Evolutionary conservation across 1,140 invertebrate species (phyloP).

Genomic region (Diabrotica undecimpunctata): DNA sequence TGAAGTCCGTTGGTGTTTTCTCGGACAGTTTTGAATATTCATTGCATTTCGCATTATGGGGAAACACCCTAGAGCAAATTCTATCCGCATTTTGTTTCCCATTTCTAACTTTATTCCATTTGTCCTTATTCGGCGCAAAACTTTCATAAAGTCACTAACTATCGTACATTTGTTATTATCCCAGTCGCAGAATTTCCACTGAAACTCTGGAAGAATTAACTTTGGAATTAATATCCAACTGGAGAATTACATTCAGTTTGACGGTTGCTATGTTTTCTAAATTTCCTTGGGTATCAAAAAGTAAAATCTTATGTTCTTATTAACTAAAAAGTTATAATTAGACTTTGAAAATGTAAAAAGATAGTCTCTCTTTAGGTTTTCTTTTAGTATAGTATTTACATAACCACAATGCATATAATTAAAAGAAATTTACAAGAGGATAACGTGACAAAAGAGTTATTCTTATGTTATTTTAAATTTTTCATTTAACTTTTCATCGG

Average conservation of each 20-base stretch:
- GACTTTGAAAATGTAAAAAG: too few species aligned
- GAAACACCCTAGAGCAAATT: neutral
- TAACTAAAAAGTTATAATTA: too few species aligned
- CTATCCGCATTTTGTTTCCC: neutral
- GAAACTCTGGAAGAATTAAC: neutral
- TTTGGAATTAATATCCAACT: neutral
- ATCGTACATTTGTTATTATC: neutral
- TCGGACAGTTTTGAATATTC: neutral
- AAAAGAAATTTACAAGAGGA: too few species aligned
- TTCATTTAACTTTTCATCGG: too few species aligned
- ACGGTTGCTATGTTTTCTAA: too few species aligned
- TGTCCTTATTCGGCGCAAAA: neutral
- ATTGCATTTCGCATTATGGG: neutral
- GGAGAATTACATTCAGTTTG: neutral
- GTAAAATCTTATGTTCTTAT: too few species aligned
- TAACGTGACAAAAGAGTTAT: too few species aligned
- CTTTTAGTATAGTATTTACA: too few species aligned
- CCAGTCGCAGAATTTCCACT: neutral
- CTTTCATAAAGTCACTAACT: conserved; percentile 1
- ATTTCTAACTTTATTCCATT: neutral
- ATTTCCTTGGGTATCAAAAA: too few species aligned
- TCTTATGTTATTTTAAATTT: too few species aligned
- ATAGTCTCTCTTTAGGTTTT: too few species aligned
- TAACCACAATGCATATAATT: too few species aligned
- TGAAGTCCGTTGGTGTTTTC: neutral